Conservation (phyloP, 2,888 invertebrate genomes). For the Chloroclystis v-ata region DNA sequence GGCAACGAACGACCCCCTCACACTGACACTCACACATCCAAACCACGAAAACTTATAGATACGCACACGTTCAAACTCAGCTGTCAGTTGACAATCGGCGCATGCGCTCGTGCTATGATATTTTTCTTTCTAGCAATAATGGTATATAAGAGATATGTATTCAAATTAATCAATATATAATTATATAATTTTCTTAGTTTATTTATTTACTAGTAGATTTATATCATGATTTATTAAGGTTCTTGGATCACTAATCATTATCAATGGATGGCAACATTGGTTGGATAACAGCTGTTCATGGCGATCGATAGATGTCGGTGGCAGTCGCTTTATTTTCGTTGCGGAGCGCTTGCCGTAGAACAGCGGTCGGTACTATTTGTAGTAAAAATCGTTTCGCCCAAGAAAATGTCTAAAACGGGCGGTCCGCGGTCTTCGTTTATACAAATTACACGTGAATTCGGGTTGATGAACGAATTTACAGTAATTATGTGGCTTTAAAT, state of each 20-base stretch:
- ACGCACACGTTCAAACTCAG: conserved; percentile 17
- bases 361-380: conserved; percentile 75
- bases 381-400: conserved; percentile 60
- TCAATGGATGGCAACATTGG: conserved; percentile 47
- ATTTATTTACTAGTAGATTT: too few relatives aligned
- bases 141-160: not conserved
- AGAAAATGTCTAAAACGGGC: conserved; percentile 54
- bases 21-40: conserved; percentile 34
- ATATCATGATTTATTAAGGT: too few relatives aligned
- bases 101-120: conserved; percentile 25
- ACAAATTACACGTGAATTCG: conserved; percentile 45
- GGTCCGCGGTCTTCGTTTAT: conserved; percentile 59
- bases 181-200: too few relatives aligned
- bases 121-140: not conserved
- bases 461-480: conserved; percentile 57
- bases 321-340: conserved; percentile 73
- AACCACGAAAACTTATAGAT: conserved; percentile 25
- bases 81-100: conserved; percentile 14
- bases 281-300: conserved; percentile 55
- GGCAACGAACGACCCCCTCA: conserved; percentile 42
- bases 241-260: too few relatives aligned
- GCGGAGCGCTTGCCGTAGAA: conserved; percentile 38
- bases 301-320: conserved; percentile 77
- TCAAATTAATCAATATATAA: not conserved
- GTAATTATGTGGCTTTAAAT: conserved; percentile 44